These are phyloP conservation scores for Globicephala melas DNA, from an alignment of 2,113 vertebrate species.

Conservation along the genomic window DNA sequence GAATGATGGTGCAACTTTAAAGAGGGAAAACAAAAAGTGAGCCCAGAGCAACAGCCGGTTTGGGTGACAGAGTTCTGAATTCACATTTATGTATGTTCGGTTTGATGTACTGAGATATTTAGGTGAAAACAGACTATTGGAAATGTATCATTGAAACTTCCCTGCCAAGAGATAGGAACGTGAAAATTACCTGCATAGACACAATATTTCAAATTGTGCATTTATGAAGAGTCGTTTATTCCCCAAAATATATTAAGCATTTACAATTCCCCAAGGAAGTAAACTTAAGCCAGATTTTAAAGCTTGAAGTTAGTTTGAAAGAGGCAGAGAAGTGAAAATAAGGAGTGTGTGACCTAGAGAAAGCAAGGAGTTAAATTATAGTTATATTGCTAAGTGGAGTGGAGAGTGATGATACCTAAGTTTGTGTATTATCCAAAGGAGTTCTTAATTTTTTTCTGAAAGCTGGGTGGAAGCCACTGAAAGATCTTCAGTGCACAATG, in stretches of 20 bases:
- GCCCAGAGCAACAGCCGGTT: not conserved
- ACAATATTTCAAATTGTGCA: not conserved
- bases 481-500: not conserved
- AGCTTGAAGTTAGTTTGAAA: not conserved
- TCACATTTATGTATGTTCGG: not conserved
- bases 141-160: conserved; percentile 1
- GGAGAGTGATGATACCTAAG: not conserved
- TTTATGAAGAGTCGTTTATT: not conserved
- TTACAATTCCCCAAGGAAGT: not conserved
- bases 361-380: not conserved
- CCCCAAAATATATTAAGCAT: not conserved
- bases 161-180: not conserved
- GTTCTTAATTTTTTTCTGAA: not conserved
- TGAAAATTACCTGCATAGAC: not conserved
- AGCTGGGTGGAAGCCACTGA: not conserved
- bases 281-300: not conserved
- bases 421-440: not conserved
- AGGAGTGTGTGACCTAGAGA: not conserved
- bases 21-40: not conserved
- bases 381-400: accelerated
- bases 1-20: not conserved
- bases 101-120: not conserved
- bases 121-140: not conserved
- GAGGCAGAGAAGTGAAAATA: not conserved
- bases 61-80: not conserved